Conservation (phyloP, 2,797 vertebrate genomes). For the Kryptopterus vitreolus region DNA sequence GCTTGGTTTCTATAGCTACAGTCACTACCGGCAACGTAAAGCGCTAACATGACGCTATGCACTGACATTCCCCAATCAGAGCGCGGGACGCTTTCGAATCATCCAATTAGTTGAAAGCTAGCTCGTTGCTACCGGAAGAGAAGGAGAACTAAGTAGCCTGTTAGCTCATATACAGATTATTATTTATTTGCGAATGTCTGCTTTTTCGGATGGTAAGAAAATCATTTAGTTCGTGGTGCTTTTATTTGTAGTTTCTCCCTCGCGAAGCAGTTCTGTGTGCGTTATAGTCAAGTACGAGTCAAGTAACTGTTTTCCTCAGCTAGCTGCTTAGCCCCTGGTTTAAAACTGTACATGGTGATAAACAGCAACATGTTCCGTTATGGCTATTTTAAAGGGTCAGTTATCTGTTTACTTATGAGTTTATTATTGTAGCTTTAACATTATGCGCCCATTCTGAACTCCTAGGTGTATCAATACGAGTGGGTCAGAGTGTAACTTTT, state of each 20-base stretch:
- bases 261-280: background rate
- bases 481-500: background rate
- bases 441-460: background rate
- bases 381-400: background rate
- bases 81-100: constrained; percentile 63
- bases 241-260: background rate
- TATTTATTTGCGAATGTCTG: background rate
- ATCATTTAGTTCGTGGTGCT: background rate
- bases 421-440: no score
- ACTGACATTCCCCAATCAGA: constrained; percentile 61
- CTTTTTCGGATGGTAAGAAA: constrained; percentile 40
- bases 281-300: background rate
- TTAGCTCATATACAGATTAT: constrained; percentile 7
- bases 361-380: background rate
- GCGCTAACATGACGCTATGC: constrained; percentile 11
- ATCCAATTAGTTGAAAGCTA: constrained; percentile 72
- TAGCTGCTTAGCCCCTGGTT: background rate
- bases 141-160: constrained; percentile 18
- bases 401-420: background rate
- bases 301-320: background rate
- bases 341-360: background rate
- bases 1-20: constrained; percentile 53
- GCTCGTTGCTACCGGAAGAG: constrained; percentile 57
- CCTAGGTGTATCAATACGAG: background rate
- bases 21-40: constrained; percentile 49